A percentile compares a stretch with the other conserved stretches of the same genome.
Evolutionary conservation across 64 coral and sea anemone species (phyloP).

Genomic region (Stichodactyla helianthus): DNA sequence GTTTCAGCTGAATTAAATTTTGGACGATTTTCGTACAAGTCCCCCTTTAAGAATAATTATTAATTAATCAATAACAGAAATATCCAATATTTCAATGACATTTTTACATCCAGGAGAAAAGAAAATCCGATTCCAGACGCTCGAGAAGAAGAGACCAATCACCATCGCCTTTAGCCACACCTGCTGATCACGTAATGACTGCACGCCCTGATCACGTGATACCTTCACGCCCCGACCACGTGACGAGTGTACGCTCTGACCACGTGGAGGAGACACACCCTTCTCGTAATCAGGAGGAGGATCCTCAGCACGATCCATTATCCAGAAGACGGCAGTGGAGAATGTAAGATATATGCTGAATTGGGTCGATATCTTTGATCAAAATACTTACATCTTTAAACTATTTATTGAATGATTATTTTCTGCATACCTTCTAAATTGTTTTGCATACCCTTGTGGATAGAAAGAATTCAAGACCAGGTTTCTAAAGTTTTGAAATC

Average conservation of each 20-base stretch:
- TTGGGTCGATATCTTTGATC: too few species aligned
- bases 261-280: not conserved
- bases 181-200: not conserved
- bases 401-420: too few species aligned
- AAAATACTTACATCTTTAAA: too few species aligned
- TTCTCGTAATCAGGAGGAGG: not conserved
- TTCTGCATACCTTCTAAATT: too few species aligned
- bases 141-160: conserved; percentile 6
- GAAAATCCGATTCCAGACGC: conserved; percentile 9
- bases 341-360: conserved; percentile 6
- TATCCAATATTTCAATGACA: not conserved
- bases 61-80: not conserved
- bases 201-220: not conserved
- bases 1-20: too few species aligned
- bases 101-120: not conserved
- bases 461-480: too few species aligned
- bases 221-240: not conserved
- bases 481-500: too few species aligned
- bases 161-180: conserved; percentile 1
- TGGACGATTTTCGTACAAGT: too few species aligned
- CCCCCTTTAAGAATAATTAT: not conserved
- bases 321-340: conserved; percentile 10
- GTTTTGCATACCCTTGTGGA: too few species aligned
- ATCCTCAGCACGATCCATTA: not conserved
- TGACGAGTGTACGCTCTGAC: not conserved